These are phyloP conservation scores for Strongylocentrotus purpuratus DNA, from an alignment of 35 echinoderm and acorn worm genomes.

Conservation along the genomic window DNA sequence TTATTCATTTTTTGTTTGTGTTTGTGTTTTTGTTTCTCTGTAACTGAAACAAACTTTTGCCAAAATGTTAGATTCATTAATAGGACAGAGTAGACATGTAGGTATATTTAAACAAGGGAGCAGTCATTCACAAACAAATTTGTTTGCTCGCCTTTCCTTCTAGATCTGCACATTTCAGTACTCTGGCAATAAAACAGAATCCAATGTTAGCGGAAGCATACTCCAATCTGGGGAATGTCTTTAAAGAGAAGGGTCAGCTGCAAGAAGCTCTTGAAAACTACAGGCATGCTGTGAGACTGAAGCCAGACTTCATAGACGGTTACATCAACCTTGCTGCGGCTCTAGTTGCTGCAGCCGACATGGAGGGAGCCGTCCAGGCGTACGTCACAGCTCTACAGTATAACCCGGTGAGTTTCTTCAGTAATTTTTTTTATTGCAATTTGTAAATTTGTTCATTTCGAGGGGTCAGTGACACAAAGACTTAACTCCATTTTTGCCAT, in stretches of 20 bases:
- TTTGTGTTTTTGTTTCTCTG: too few species aligned
- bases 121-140: neutral
- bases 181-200: constrained; percentile 97
- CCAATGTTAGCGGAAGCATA: constrained; percentile 95
- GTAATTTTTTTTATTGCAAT: neutral
- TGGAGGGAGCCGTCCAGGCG: constrained; percentile 98
- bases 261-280: constrained; percentile 98
- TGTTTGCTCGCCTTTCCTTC: neutral
- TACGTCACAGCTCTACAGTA: constrained; percentile 94
- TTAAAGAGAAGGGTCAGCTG: constrained; percentile 95
- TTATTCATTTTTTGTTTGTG: too few species aligned
- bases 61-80: too few species aligned
- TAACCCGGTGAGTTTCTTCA: constrained; percentile 76
- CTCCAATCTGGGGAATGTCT: constrained; percentile 96
- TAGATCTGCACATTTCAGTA: constrained; percentile 98
- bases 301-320: constrained; percentile 98
- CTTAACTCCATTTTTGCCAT: too few species aligned
- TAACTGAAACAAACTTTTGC: too few species aligned
- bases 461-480: too few species aligned
- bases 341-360: constrained; percentile 94
- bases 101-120: neutral
- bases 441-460: neutral
- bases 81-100: too few species aligned
- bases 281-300: constrained; percentile 94
- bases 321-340: constrained; percentile 99